Evolutionary conservation across 2,797 vertebrate genomes (phyloP), one percentile per base, ranked within the genome.

Genomic region (Chaetophractus vellerosus): DNA sequence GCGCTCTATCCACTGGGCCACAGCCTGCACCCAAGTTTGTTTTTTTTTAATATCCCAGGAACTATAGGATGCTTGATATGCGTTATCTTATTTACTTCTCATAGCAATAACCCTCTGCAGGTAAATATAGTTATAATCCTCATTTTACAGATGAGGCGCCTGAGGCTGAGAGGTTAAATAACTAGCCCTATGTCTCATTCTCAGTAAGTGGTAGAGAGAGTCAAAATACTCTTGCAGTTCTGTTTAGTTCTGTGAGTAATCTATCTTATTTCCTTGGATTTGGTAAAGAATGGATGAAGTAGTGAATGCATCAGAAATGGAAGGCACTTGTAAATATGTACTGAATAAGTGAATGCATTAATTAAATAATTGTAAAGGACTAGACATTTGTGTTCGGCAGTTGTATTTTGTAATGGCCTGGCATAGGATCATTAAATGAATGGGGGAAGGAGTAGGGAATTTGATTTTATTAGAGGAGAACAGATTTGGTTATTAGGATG

Each of bases 281-380:
- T 88, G 61, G 12, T 82, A n/a, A 82, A 82, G 61, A 86, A 83
- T 36, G 38, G 21, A 19, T 90, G 18, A 76, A 83, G 24, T n/a
- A 92, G 45, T 64, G 68, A 48, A 24, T 74, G 26, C 41, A 48
- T 48, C 24, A 16, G 14, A 76, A 76, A 50, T 78, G 75, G 88
- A 81, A 88, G 33, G 16, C 31, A 31, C 5, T 1, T 76, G 9
- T 41, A 69, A 59, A 31, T 91, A 55, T 59, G 75, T 91, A 38
- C 5, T 84, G n/a, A 87, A 12, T 90, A 93, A 89, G 33, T 45
- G 10, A 45, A 57, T 59, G 6, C 28, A 24, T 59, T 69, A 71
- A 48, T 68, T 76, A 80, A 89, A 63, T 82, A 69, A 63, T 55
- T 63, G 24, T 88, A 76, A 89, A 71, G 68, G 68, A 31, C 23